A percentile compares a stretch with the other conserved stretches of the same genome.
phyloP scores from a whole-genome alignment of 2,113 vertebrate genomes.

The Melanerpes formicivorus region DNA sequence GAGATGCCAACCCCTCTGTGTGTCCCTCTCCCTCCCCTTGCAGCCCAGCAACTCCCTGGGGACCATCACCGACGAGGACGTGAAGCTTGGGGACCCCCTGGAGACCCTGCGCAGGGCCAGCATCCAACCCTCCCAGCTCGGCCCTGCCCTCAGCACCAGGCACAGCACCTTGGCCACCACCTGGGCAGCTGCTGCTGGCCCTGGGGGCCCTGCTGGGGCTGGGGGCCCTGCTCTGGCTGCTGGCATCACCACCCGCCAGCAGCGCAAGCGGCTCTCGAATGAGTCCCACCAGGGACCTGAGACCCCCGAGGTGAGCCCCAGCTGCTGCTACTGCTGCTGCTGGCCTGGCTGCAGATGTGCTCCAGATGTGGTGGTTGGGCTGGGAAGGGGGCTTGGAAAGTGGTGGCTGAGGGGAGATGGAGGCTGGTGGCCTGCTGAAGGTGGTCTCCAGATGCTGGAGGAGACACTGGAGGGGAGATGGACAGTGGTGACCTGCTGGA shows the following conservation, averaged over 20 bases:
- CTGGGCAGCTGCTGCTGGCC: not conserved
- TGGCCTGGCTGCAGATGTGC: too few species aligned
- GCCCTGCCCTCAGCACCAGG: constrained; percentile 54
- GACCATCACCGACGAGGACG: constrained; percentile 87
- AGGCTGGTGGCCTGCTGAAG: too few species aligned
- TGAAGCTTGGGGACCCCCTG: constrained; percentile 85
- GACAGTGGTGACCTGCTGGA: too few species aligned
- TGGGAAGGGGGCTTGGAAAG: too few species aligned
- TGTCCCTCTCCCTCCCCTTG: rapidly evolving
- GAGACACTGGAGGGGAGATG: too few species aligned
- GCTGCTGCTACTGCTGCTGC: too few species aligned
- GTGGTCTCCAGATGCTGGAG: too few species aligned
- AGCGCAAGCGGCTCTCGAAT: constrained; percentile 61
- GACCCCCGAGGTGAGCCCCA: constrained; percentile 77
- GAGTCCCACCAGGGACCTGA: constrained; percentile 74
- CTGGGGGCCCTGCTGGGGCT: too few species aligned
- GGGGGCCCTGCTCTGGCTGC: not conserved
- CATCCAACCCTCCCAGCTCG: constrained; percentile 82
- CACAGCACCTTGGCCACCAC: not conserved
- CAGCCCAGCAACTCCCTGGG: constrained; percentile 76
- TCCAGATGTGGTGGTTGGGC: too few species aligned
- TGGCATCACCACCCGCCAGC: constrained; percentile 73
- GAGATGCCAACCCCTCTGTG: not conserved
- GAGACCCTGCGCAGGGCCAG: constrained; percentile 90
- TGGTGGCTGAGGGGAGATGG: too few species aligned